These are phyloP conservation scores for Strigamia maritima DNA, from an alignment of 2,888 invertebrate genomes.

Conservation along the genomic window DNA sequence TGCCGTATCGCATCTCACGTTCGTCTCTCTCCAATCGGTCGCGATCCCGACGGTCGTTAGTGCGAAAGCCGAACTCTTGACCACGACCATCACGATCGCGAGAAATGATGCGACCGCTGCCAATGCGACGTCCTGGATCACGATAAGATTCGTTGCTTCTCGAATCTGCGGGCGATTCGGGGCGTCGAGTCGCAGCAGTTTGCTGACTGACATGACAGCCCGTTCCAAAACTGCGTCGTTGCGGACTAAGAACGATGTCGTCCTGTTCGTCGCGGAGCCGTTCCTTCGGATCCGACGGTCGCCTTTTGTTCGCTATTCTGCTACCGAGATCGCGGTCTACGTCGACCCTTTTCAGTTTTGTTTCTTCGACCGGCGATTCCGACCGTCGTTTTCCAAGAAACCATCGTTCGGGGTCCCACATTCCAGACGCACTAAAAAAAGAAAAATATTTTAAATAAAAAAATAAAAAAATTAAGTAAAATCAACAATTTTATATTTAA, in stretches of 20 bases:
- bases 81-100: constrained; percentile 59
- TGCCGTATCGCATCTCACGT: constrained; percentile 44
- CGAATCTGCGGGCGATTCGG: constrained; percentile 44
- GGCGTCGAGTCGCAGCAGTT: constrained; percentile 42
- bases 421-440: constrained; percentile 47
- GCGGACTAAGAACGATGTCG: constrained; percentile 79
- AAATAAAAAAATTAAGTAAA: neutral
- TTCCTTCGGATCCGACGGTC: constrained; percentile 57
- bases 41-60: constrained; percentile 43
- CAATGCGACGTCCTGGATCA: constrained; percentile 62
- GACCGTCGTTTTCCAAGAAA: constrained; percentile 45
- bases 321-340: constrained; percentile 47
- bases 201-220: constrained; percentile 72
- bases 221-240: constrained; percentile 78
- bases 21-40: constrained; percentile 45
- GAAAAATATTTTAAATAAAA: neutral
- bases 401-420: constrained; percentile 60
- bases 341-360: constrained; percentile 46
- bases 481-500: neutral
- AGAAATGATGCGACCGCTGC: constrained; percentile 77
- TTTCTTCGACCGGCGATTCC: constrained; percentile 47
- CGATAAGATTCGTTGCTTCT: constrained; percentile 43
- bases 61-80: constrained; percentile 45
- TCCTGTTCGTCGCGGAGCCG: constrained; percentile 77
- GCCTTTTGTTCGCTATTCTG: constrained; percentile 46